Conservation (phyloP, 1,140 invertebrate species). For the Drosophila sp. region DNA sequence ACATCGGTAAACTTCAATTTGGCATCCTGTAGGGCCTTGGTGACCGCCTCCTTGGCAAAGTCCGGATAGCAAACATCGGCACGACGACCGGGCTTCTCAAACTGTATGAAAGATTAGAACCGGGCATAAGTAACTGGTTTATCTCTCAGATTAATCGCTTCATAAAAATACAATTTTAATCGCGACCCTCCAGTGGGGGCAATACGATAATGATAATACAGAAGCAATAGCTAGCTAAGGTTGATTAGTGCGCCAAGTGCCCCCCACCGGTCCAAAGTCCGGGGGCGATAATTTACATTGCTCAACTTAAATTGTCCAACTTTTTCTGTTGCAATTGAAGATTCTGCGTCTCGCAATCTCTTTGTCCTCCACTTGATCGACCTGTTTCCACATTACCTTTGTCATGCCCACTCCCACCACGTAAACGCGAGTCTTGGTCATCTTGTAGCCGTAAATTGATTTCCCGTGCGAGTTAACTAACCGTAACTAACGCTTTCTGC, state of each 20-base stretch:
- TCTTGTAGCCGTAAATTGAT: conserved; percentile 46
- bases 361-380: neutral
- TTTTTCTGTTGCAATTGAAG: conserved; percentile 19
- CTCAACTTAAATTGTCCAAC: conserved; percentile 10
- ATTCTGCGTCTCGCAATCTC: neutral
- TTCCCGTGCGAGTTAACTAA: conserved; percentile 18
- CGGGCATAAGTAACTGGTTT: conserved; percentile 1
- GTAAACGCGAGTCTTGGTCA: conserved; percentile 88
- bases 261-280: conserved; percentile 67
- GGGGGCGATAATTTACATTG: conserved; percentile 35
- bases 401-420: conserved; percentile 99
- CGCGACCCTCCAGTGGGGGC: conserved; percentile 42
- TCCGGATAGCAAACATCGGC: conserved; percentile 95
- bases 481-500: conserved; percentile 23
- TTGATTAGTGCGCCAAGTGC: conserved; percentile 61
- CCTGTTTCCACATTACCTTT: conserved; percentile 85
- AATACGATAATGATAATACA: conserved; percentile 30
- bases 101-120: conserved; percentile 60
- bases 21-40: conserved; percentile 94
- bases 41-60: conserved; percentile 96
- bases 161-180: conserved; percentile 39
- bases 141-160: conserved; percentile 14
- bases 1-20: conserved; percentile 91
- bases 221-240: conserved; percentile 12
- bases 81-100: conserved; percentile 91